Evolutionary conservation across 2,113 vertebrate species (phyloP).

Genomic region (Anguilla japonica): DNA sequence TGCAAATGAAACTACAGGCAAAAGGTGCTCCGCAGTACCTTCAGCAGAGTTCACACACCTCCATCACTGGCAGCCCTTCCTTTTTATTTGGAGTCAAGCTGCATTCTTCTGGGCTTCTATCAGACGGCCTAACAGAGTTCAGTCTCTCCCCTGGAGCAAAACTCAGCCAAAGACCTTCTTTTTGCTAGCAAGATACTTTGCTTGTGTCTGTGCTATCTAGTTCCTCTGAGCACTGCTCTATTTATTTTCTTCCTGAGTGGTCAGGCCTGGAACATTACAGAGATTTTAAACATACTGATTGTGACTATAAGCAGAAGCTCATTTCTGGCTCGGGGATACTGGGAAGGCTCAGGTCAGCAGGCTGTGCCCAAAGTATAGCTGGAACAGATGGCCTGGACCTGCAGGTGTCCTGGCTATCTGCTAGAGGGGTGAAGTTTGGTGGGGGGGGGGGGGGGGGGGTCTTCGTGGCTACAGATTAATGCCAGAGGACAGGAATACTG

Average conservation of each 20-base stretch:
- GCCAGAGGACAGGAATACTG: background rate
- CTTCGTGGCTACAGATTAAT: background rate
- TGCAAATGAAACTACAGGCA: background rate
- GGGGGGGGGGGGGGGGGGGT: too few species aligned
- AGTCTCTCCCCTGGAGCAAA: background rate
- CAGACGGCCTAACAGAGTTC: background rate
- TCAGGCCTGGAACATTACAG: background rate
- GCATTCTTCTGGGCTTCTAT: background rate
- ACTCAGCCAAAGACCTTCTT: background rate
- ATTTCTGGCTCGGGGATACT: background rate
- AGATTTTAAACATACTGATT: background rate
- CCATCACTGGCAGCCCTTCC: background rate
- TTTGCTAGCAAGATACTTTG: background rate
- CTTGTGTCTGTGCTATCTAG: background rate
- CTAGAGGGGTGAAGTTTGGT: background rate
- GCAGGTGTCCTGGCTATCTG: background rate
- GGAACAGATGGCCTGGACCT: background rate
- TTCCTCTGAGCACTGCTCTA: background rate
- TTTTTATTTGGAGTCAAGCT: background rate
- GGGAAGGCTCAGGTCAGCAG: background rate
- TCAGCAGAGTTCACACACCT: background rate
- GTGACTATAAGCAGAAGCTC: background rate
- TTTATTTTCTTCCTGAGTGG: background rate
- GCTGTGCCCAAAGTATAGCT: background rate
- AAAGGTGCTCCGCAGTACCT: background rate